These are phyloP conservation scores for Odocoileus hemionus DNA, from an alignment of 2,113 vertebrate genomes.

Conservation along the genomic window DNA sequence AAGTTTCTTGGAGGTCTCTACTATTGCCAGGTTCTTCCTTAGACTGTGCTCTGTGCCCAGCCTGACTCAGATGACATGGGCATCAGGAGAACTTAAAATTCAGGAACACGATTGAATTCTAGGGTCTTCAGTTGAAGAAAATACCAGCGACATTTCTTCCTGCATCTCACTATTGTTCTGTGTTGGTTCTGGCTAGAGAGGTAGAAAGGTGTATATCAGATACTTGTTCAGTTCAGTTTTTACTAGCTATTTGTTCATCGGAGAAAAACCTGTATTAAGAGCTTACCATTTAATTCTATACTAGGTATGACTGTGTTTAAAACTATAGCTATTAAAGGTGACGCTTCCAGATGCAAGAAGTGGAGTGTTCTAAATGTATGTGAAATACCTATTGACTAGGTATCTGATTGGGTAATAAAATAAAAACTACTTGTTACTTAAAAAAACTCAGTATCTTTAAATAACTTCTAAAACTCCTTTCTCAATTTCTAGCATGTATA, in stretches of 20 bases:
- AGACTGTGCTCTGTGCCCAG: not conserved
- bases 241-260: not conserved
- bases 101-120: not conserved
- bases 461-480: constrained; percentile 51
- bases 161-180: not conserved
- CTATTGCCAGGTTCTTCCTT: not conserved
- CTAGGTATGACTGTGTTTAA: not conserved
- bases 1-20: not conserved
- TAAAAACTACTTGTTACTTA: constrained; percentile 3
- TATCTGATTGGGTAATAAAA: not conserved
- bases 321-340: not conserved
- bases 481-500: constrained; percentile 89
- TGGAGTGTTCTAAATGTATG: not conserved
- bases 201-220: not conserved
- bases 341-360: not conserved
- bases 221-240: not conserved
- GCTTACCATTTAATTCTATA: not conserved
- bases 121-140: constrained; percentile 1
- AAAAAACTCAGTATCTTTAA: constrained; percentile 19
- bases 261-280: not conserved
- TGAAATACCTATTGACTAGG: not conserved
- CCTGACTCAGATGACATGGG: not conserved
- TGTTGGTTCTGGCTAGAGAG: not conserved
- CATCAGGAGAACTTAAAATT: not conserved
- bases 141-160: not conserved